Evolutionary conservation across 92 coral and sea anemone species (phyloP).

Genomic region (Bergia puertoricense): DNA sequence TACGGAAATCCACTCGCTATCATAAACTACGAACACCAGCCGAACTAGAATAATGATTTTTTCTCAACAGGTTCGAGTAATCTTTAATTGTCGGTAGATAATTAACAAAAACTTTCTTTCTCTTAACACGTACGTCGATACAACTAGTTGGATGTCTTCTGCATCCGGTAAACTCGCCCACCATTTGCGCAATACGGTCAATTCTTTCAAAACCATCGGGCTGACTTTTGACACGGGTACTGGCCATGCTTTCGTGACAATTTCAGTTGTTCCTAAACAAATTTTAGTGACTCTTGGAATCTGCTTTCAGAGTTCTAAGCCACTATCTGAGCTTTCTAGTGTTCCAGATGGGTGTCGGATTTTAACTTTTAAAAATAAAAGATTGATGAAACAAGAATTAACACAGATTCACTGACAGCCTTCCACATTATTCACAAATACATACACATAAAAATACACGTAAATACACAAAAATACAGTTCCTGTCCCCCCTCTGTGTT

Average conservation of each 20-base stretch:
- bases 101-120: not conserved
- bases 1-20: not conserved
- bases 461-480: no score
- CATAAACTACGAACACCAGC: no score
- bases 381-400: not conserved
- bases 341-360: not conserved
- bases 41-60: not conserved
- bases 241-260: not conserved
- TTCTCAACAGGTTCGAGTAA: not conserved
- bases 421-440: no score
- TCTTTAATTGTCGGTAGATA: not conserved
- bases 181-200: not conserved
- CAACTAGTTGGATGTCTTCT: not conserved
- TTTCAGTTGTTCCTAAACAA: not conserved
- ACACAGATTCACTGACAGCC: not conserved
- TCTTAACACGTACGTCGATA: not conserved
- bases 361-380: not conserved
- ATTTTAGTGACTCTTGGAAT: not conserved
- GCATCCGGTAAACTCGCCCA: not conserved
- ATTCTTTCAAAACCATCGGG: not conserved
- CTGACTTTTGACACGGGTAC: not conserved
- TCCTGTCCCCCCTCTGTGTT: no score
- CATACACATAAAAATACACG: no score
- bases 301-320: no score
- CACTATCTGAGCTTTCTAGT: not conserved